These are phyloP conservation scores for Acomys russatus DNA, from an alignment of 2,797 vertebrate species.

Conservation along the genomic window DNA sequence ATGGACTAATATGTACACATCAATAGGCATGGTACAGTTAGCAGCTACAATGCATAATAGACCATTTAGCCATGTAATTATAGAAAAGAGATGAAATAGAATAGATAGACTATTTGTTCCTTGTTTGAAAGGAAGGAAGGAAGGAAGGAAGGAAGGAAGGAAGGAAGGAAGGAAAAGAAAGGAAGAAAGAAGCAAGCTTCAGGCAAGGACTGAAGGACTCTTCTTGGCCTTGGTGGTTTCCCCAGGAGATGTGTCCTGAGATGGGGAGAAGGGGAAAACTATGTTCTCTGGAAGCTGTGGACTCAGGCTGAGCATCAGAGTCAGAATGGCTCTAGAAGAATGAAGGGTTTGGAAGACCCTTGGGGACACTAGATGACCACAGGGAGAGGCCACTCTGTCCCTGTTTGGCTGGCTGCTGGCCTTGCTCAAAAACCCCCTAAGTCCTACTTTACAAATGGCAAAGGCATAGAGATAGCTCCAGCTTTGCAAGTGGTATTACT, in stretches of 20 bases:
- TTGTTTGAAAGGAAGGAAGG: too few species aligned
- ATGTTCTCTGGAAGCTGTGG: neutral
- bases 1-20: neutral
- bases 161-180: too few species aligned
- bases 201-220: neutral
- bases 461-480: neutral
- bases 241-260: neutral
- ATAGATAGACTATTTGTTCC: constrained; percentile 61
- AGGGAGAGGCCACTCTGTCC: neutral
- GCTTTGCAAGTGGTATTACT: neutral
- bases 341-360: neutral
- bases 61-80: neutral
- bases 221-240: neutral
- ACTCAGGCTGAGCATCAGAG: neutral
- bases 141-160: too few species aligned
- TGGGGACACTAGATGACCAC: too few species aligned
- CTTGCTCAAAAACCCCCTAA: neutral
- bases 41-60: neutral
- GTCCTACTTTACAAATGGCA: neutral
- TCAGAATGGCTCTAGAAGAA: neutral
- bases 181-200: too few species aligned
- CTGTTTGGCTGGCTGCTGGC: neutral
- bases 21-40: neutral
- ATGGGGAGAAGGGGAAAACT: neutral
- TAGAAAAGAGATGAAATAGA: constrained; percentile 43